Evolutionary conservation across 1,140 invertebrate genomes (phyloP).

Genomic region (Aethina tumida): DNA sequence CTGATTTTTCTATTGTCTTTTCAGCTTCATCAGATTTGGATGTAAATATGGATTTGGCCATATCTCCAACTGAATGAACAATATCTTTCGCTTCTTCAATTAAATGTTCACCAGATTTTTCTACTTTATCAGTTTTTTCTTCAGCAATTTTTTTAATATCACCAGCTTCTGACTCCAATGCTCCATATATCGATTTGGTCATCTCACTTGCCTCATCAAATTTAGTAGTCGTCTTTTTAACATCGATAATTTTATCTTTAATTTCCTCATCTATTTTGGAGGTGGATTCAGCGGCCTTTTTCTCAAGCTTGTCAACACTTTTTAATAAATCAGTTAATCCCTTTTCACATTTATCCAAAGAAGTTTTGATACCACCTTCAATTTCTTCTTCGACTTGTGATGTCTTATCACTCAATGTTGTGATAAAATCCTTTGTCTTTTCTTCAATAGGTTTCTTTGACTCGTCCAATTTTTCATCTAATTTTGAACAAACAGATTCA

Average conservation of each 20-base stretch:
- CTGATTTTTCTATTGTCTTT: slow-evolving; percentile 16
- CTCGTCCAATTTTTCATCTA: slow-evolving; percentile 2
- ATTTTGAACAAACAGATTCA: neutral
- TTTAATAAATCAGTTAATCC: too few relatives aligned
- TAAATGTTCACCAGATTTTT: too few relatives aligned
- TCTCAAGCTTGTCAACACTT: too few relatives aligned
- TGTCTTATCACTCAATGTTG: neutral
- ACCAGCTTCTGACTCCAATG: slow-evolving; percentile 4
- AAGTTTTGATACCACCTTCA: neutral
- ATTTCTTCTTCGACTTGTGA: neutral
- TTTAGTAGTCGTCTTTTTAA: too few relatives aligned
- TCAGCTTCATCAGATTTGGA: too few relatives aligned
- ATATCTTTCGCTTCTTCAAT: too few relatives aligned
- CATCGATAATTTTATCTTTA: neutral
- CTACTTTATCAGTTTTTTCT: too few relatives aligned
- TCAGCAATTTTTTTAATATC: slow-evolving; percentile 8
- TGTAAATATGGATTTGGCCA: too few relatives aligned
- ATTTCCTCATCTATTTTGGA: slow-evolving; percentile 2
- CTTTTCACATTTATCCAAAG: too few relatives aligned
- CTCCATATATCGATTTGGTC: too few relatives aligned
- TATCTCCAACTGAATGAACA: too few relatives aligned
- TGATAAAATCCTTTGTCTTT: slow-evolving; percentile 1
- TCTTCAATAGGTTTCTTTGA: slow-evolving; percentile 4
- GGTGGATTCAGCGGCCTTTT: slow-evolving; percentile 4
- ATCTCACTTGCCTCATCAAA: too few relatives aligned